A percentile compares a stretch with the other conserved stretches of the same genome.
phyloP scores from a whole-genome alignment of 2,888 invertebrate genomes.

The Drosophila setosimentum region DNA sequence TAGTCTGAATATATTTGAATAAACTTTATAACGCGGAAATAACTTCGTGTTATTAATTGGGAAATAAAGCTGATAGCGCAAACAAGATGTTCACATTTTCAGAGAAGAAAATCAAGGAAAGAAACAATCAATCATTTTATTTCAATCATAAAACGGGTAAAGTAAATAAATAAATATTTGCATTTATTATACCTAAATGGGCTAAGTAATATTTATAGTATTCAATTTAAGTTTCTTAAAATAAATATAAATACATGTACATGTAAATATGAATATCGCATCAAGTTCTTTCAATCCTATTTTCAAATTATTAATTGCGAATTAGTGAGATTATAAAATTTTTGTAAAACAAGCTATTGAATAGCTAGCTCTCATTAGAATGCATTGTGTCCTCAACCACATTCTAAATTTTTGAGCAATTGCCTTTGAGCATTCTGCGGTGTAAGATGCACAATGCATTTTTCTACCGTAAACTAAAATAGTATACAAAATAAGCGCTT shows the following conservation, averaged over 20 bases:
- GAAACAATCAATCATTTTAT: not conserved
- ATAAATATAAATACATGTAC: not conserved
- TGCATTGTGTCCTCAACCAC: constrained; percentile 10
- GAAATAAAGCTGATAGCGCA: too few species aligned
- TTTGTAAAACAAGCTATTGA: not conserved
- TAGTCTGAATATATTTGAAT: too few species aligned
- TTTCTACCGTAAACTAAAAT: constrained; percentile 17
- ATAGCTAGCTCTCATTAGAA: constrained; percentile 38
- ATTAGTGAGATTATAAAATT: not conserved
- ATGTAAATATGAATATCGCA: not conserved
- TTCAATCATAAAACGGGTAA: not conserved
- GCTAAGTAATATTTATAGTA: not conserved
- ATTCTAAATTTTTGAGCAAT: constrained; percentile 14
- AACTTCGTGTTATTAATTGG: too few species aligned
- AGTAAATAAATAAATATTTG: constrained; percentile 1
- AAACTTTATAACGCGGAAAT: too few species aligned
- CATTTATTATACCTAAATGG: not conserved
- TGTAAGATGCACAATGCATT: constrained; percentile 38
- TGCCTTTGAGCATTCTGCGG: constrained; percentile 19
- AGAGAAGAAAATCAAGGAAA: not conserved
- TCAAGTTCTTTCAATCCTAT: not conserved
- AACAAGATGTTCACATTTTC: not conserved
- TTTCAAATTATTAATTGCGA: not conserved
- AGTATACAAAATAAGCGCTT: constrained; percentile 61
- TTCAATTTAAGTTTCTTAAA: not conserved